A percentile compares a stretch with the other conserved stretches of the same genome.
Evolutionary conservation across 35 echinoderm and acorn worm species (phyloP).

Genomic region (Acanthaster planci): DNA sequence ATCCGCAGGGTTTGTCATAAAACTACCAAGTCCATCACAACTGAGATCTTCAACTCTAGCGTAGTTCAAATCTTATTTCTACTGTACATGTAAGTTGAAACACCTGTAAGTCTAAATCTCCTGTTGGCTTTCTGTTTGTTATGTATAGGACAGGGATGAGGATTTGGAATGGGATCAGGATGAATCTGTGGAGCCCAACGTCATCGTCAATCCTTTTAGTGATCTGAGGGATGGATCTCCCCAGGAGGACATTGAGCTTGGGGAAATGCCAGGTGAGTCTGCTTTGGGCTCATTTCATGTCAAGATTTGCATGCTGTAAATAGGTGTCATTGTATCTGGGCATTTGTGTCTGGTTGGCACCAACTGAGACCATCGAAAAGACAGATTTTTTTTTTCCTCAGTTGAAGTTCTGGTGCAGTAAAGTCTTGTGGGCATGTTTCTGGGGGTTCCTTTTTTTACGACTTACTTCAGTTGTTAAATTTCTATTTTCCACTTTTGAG

Average conservation of each 20-base stretch:
- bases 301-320: background rate
- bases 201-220: background rate
- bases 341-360: background rate
- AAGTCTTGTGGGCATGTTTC: background rate
- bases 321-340: no score
- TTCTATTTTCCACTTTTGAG: no score
- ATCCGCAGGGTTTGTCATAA: no score
- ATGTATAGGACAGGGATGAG: background rate
- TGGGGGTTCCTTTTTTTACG: background rate
- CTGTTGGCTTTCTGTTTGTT: no score
- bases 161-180: conserved; percentile 7
- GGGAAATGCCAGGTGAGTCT: background rate
- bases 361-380: background rate
- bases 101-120: no score
- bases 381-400: background rate
- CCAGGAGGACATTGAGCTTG: background rate
- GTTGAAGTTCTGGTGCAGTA: background rate
- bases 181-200: background rate
- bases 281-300: background rate
- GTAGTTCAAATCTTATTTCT: no score
- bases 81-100: no score
- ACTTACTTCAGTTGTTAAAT: no score
- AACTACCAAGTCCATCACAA: no score
- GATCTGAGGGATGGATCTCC: background rate
- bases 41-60: no score